Evolutionary conservation across 2,113 vertebrate species (phyloP).

Genomic region (cat (Felis catus)): DNA sequence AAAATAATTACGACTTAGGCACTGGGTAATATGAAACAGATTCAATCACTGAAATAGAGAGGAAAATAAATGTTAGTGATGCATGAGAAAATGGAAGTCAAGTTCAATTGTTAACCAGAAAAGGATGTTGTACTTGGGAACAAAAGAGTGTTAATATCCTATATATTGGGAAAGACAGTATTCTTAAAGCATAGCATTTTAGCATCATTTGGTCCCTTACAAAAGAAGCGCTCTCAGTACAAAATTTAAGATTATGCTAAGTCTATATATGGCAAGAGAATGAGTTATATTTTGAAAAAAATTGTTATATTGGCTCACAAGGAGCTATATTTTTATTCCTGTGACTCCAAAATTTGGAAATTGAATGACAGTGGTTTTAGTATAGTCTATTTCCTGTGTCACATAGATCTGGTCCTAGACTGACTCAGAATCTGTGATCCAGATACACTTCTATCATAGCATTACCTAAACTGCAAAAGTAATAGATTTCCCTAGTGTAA

Average conservation of each 20-base stretch:
- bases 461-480: background rate
- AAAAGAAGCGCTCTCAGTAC: background rate
- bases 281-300: background rate
- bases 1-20: background rate
- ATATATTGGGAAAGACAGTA: background rate
- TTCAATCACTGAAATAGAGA: background rate
- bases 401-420: background rate
- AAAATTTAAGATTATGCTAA: background rate
- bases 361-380: background rate
- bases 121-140: background rate
- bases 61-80: background rate
- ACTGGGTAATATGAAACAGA: background rate
- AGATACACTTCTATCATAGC: background rate
- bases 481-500: background rate
- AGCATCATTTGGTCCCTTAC: background rate
- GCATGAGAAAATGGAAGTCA: background rate
- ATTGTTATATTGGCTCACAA: background rate
- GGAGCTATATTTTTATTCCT: constrained; percentile 8
- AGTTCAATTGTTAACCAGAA: background rate
- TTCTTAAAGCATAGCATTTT: background rate
- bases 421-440: background rate
- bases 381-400: background rate
- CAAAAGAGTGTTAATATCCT: background rate
- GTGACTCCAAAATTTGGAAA: constrained; percentile 10
- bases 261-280: background rate